phyloP scores from a whole-genome alignment of 2,888 invertebrate species.

The Caenorhabditis plicata region DNA sequence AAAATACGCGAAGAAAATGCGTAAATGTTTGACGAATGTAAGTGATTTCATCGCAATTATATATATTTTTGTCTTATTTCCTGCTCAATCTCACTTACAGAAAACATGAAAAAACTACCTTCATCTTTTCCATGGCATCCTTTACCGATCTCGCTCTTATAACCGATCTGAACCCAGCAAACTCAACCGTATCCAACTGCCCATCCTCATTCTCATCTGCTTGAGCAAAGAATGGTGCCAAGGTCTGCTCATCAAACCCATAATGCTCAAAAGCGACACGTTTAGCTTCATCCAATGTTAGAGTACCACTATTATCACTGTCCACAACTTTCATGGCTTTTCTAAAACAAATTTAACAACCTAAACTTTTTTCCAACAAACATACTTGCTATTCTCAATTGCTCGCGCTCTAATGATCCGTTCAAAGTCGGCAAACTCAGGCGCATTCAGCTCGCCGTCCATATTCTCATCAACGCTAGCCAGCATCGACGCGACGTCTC shows the following conservation, averaged over 20 bases:
- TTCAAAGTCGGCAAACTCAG: slow-evolving; percentile 63
- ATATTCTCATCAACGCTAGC: slow-evolving; percentile 55
- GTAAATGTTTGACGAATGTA: too few relatives aligned
- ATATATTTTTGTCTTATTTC: too few relatives aligned
- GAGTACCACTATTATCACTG: slow-evolving; percentile 58
- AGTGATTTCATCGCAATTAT: too few relatives aligned
- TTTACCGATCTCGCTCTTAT: slow-evolving; percentile 43
- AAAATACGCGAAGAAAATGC: too few relatives aligned
- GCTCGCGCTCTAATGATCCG: slow-evolving; percentile 59
- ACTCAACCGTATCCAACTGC: slow-evolving; percentile 61
- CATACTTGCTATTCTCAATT: slow-evolving; percentile 60
- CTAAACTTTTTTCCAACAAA: slow-evolving; percentile 6
- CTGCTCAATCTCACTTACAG: slow-evolving; percentile 1
- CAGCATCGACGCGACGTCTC: slow-evolving; percentile 61
- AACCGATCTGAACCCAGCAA: slow-evolving; percentile 61
- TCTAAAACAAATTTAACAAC: slow-evolving; percentile 8
- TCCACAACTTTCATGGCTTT: slow-evolving; percentile 53
- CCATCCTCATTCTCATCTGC: slow-evolving; percentile 64
- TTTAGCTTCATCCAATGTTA: slow-evolving; percentile 62
- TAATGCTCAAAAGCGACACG: slow-evolving; percentile 61
- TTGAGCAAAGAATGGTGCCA: slow-evolving; percentile 63
- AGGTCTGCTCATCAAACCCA: slow-evolving; percentile 47
- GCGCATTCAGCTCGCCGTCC: slow-evolving; percentile 62
- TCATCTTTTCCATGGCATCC: slow-evolving; percentile 44
- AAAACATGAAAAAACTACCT: slow-evolving; percentile 23